phyloP scores from a whole-genome alignment of 2,113 vertebrate species.

The Nibea coibor region DNA sequence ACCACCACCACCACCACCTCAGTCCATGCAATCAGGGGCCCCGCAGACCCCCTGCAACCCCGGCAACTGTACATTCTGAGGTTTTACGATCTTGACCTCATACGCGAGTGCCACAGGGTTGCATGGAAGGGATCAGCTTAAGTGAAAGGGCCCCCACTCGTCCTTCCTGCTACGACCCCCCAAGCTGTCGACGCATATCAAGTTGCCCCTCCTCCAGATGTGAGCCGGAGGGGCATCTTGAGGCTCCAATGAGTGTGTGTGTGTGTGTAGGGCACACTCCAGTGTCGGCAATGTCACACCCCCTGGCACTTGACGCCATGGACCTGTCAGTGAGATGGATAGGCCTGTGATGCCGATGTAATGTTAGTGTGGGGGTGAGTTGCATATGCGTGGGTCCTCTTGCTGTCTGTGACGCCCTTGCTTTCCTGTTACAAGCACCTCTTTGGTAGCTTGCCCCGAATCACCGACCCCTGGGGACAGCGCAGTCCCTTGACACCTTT shows the following conservation, averaged over 20 bases:
- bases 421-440: conserved; percentile 56
- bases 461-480: conserved; percentile 5
- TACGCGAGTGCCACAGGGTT: conserved; percentile 72
- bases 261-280: conserved; percentile 68
- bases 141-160: conserved; percentile 73
- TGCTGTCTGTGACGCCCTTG: conserved; percentile 55
- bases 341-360: conserved; percentile 67
- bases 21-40: conserved; percentile 33
- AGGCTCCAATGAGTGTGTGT: conserved; percentile 43
- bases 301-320: conserved; percentile 79
- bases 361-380: conserved; percentile 53
- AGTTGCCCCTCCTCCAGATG: conserved; percentile 82
- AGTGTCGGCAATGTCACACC: conserved; percentile 79
- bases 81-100: conserved; percentile 80
- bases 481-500: conserved; percentile 5
- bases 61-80: conserved; percentile 79
- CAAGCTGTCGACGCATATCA: conserved; percentile 71
- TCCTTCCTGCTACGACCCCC: conserved; percentile 68
- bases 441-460: conserved; percentile 13
- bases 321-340: conserved; percentile 84
- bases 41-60: conserved; percentile 55
- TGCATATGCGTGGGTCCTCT: conserved; percentile 58
- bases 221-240: conserved; percentile 58
- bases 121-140: conserved; percentile 70
- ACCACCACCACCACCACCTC: background rate